Conservation (phyloP, 2,113 vertebrate genomes). For the Halichoeres trimaculatus region DNA sequence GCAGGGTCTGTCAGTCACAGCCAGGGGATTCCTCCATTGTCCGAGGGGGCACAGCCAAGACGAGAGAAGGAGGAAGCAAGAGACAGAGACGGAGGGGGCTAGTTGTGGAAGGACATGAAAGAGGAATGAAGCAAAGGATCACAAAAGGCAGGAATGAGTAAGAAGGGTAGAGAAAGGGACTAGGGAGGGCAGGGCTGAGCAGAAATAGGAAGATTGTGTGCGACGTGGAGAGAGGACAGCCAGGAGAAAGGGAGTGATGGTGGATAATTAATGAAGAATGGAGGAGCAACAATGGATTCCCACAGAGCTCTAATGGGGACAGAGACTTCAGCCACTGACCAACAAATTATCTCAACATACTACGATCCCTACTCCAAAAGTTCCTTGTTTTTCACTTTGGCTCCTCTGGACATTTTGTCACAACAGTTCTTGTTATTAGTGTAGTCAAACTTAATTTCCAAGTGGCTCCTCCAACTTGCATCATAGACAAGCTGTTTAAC, state of each 20-base stretch:
- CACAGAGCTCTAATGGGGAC: constrained; percentile 60
- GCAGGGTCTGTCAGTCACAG: constrained; percentile 75
- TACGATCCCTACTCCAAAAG: neutral
- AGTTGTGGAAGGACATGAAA: constrained; percentile 60
- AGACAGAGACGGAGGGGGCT: constrained; percentile 9
- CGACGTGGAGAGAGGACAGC: constrained; percentile 29
- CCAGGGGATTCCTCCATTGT: constrained; percentile 76
- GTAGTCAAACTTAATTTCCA: too few relatives aligned
- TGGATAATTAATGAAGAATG: constrained; percentile 74
- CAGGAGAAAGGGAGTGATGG: constrained; percentile 54
- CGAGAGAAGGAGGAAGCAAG: constrained; percentile 23
- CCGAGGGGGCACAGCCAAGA: constrained; percentile 49
- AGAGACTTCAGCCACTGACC: constrained; percentile 48
- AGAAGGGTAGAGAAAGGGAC: constrained; percentile 48
- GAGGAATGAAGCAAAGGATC: constrained; percentile 45
- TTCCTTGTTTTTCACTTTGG: too few relatives aligned
- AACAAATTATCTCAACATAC: constrained; percentile 34
- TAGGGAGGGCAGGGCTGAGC: constrained; percentile 14
- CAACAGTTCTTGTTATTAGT: too few relatives aligned
- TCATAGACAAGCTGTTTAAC: too few relatives aligned
- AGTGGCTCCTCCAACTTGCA: too few relatives aligned
- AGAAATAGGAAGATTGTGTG: constrained; percentile 54
- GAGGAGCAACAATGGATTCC: constrained; percentile 63
- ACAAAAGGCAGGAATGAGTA: constrained; percentile 70
- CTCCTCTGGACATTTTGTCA: too few relatives aligned